Evolutionary conservation across 1,140 invertebrate species (phyloP).

Genomic region (Brachionus rubens): DNA sequence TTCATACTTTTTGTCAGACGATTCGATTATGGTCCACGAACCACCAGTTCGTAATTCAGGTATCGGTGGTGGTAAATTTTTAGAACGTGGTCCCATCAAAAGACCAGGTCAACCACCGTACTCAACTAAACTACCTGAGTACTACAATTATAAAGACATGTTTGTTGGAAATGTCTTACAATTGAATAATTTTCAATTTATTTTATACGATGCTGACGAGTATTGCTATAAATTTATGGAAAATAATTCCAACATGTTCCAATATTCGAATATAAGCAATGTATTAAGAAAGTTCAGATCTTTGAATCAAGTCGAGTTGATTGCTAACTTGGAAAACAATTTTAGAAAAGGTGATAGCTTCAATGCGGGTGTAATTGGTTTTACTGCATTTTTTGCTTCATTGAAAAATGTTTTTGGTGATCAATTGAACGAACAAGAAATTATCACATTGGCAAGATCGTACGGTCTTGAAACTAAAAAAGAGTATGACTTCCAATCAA

Average conservation of each 20-base stretch:
- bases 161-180: slow-evolving; percentile 74
- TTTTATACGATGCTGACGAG: slow-evolving; percentile 75
- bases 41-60: slow-evolving; percentile 71
- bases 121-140: slow-evolving; percentile 67
- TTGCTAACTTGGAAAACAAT: slow-evolving; percentile 54
- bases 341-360: slow-evolving; percentile 53
- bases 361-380: slow-evolving; percentile 49
- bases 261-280: slow-evolving; percentile 20
- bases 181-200: slow-evolving; percentile 73
- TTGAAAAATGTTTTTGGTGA: slow-evolving; percentile 50
- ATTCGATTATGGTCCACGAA: slow-evolving; percentile 78
- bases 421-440: slow-evolving; percentile 54
- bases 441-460: slow-evolving; percentile 55
- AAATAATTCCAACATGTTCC: slow-evolving; percentile 52
- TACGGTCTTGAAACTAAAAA: slow-evolving; percentile 48
- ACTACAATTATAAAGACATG: slow-evolving; percentile 73
- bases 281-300: slow-evolving; percentile 39
- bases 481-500: slow-evolving; percentile 48
- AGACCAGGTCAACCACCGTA: slow-evolving; percentile 68
- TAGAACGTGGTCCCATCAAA: slow-evolving; percentile 67
- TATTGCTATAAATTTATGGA: slow-evolving; percentile 84
- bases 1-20: slow-evolving; percentile 75
- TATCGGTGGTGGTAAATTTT: slow-evolving; percentile 69
- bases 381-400: slow-evolving; percentile 27
- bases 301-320: slow-evolving; percentile 50